These are phyloP conservation scores for Alethe diademata DNA, from an alignment of 2,113 vertebrate species.

Conservation along the genomic window DNA sequence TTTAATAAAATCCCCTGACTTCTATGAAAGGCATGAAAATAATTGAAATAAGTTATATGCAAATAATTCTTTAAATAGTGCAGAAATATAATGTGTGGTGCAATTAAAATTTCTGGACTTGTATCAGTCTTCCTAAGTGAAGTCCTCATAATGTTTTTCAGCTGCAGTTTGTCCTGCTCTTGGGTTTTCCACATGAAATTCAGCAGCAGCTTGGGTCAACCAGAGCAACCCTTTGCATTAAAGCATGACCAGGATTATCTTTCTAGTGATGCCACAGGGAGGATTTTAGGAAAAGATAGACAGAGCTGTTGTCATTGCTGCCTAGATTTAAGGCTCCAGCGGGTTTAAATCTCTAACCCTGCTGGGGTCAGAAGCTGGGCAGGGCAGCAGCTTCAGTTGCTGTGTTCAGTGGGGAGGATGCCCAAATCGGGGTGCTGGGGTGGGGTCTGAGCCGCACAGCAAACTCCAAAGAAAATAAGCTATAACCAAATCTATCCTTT, in stretches of 20 bases:
- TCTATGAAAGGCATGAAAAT: not conserved
- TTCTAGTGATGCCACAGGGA: not conserved
- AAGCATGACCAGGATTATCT: not conserved
- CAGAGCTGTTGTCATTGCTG: not conserved
- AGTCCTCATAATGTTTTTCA: not conserved
- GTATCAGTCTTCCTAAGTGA: not conserved
- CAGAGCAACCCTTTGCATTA: rapidly evolving
- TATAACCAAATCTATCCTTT: not conserved
- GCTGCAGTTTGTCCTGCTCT: not conserved
- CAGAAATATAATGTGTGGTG: not conserved
- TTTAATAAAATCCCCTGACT: not conserved
- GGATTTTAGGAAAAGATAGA: not conserved
- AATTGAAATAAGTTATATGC: conserved; percentile 9
- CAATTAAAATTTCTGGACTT: not conserved
- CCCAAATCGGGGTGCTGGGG: not conserved
- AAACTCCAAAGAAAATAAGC: not conserved
- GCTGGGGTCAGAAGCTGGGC: not conserved
- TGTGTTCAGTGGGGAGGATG: not conserved
- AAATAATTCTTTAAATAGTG: not conserved
- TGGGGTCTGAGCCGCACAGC: not conserved
- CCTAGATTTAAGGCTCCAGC: not conserved
- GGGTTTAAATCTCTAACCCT: not conserved
- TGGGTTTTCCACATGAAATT: not conserved
- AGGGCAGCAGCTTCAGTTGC: not conserved
- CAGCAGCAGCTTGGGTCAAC: not conserved